A percentile compares a stretch with the other conserved stretches of the same genome.
Conservation (phyloP, 2,113 vertebrate genomes). For the Sclerurus mexicanus region DNA sequence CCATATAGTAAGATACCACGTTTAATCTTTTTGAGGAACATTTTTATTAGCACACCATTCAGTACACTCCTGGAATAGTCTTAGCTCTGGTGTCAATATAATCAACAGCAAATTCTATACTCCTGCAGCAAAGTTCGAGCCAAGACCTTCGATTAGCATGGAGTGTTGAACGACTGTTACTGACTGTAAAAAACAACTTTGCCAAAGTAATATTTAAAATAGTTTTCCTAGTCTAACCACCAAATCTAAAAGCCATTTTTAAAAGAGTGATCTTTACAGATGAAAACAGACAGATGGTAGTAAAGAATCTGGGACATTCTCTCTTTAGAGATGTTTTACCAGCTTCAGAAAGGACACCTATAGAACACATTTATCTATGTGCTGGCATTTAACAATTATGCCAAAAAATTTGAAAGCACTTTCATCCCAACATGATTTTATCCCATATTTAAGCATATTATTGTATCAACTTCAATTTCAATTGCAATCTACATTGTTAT, state of each 20-base stretch:
- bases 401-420: slow-evolving; percentile 55
- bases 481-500: background rate
- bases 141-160: slow-evolving; percentile 64
- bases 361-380: slow-evolving; percentile 54
- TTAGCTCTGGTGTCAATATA: background rate
- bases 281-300: slow-evolving; percentile 72
- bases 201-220: slow-evolving; percentile 56
- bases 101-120: slow-evolving; percentile 22
- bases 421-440: background rate
- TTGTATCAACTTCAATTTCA: slow-evolving; percentile 2
- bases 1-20: background rate
- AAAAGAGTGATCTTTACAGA: slow-evolving; percentile 60
- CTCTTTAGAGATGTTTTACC: slow-evolving; percentile 60
- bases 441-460: background rate
- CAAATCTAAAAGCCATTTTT: slow-evolving; percentile 59
- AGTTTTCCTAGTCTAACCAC: slow-evolving; percentile 43
- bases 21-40: background rate
- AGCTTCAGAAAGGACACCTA: slow-evolving; percentile 66
- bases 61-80: background rate
- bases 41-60: slow-evolving; percentile 23
- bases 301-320: slow-evolving; percentile 69
- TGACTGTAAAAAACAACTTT: slow-evolving; percentile 28
- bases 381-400: slow-evolving; percentile 65
- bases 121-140: slow-evolving; percentile 48
- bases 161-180: slow-evolving; percentile 44